Evolutionary conservation across 2,888 invertebrate species (phyloP), one percentile per base, ranked within the genome.

Genomic region (Polyommatus icarus): DNA sequence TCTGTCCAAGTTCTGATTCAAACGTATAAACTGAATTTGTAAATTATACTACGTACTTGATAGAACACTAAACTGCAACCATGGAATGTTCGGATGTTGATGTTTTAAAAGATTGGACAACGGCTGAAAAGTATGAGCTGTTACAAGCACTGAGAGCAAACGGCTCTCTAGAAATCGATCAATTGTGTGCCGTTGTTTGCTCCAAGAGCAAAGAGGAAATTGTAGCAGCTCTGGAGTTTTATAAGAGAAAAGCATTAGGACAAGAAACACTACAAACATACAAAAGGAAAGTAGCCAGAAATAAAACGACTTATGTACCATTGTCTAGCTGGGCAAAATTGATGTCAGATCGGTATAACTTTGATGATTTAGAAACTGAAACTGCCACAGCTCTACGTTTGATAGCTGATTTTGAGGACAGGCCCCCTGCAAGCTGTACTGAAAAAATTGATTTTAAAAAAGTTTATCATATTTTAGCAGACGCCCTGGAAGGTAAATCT

Each of bases 401-500:
- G 20, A 90, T 94, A 46, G 92, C 91, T n/a, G 89, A 92, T 15
- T 85, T 89, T 79, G 93, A 93, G 81, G 81, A 86, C 3, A 86
- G 90, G 46, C 91, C 92, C 0, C 6, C 83, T 3, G 76, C 88
- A 1, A 75, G 80, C 1, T 79, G 79, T 4, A 88, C 89, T 15
- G 86, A 86, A 0, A 84, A 86, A 59, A 82, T 92, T 78, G 88
- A 94, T 81, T 90, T 94, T 59, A 86, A 83, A 78, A 84, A 85
- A 20, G 80, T 91, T 15, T 94, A 94, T 80, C 85, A 87, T 76
- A 84, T 86, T 76, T 79, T 94, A 71, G 92, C 92, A 0, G 89
- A 91, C 83, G 90, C 92, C 4, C 84, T 93, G 82, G 91, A 91
- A 81, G 94, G 93, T 0, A 92, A 91, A 84, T 78, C 87, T 12